These are phyloP conservation scores for Poeciliopsis presidionis DNA, from an alignment of 2,797 vertebrate genomes.

Conservation along the genomic window DNA sequence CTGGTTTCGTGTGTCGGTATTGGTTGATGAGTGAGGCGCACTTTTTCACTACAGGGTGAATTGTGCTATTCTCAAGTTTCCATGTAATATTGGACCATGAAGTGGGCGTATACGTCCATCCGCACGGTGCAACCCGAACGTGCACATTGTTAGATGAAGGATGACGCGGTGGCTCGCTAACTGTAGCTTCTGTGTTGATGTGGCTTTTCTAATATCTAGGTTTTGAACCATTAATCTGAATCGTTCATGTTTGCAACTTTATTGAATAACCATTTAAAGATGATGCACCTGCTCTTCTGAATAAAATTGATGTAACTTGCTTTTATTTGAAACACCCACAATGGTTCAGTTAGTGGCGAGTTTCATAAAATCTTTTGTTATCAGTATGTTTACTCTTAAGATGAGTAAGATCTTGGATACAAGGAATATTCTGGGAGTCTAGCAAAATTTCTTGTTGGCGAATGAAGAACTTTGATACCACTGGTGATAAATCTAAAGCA, in stretches of 20 bases:
- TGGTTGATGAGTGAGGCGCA: not conserved
- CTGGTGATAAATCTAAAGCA: constrained; percentile 7
- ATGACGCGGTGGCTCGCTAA: not conserved
- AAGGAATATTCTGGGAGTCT: not conserved
- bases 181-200: not conserved
- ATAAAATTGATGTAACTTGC: not conserved
- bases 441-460: not conserved
- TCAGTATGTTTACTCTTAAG: not conserved
- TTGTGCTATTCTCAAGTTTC: not conserved
- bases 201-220: not conserved
- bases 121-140: not conserved
- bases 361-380: not conserved
- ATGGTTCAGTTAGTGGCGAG: not conserved
- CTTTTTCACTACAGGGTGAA: not conserved
- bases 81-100: not conserved
- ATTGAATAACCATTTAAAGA: not conserved
- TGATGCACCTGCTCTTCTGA: not conserved
- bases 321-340: not conserved
- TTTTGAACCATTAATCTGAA: not conserved
- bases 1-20: not conserved
- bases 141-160: not conserved
- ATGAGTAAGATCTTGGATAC: not conserved
- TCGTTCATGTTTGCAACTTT: not conserved
- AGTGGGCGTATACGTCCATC: not conserved
- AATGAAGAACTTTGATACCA: constrained; percentile 12